A percentile compares a stretch with the other conserved stretches of the same genome.
Evolutionary conservation across 2,797 vertebrate species (phyloP).

Genomic region (Synanceia verrucosa): DNA sequence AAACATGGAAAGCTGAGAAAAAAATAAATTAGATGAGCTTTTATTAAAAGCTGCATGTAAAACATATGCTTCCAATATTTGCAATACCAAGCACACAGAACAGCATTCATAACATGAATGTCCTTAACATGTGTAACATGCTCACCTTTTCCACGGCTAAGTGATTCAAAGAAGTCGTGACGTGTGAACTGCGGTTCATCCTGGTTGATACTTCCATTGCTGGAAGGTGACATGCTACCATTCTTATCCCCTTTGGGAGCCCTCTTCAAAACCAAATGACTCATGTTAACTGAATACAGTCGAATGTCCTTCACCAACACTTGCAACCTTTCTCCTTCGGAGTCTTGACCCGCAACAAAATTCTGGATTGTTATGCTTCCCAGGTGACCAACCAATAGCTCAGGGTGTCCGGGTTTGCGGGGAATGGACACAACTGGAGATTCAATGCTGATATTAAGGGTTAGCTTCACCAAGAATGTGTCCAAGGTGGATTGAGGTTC

Average conservation of each 20-base stretch:
- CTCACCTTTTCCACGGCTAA: conserved; percentile 92
- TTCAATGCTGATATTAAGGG: conserved; percentile 93
- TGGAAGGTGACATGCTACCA: conserved; percentile 57
- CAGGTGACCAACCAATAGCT: conserved; percentile 93
- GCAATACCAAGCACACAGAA: neutral
- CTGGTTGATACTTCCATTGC: conserved; percentile 67
- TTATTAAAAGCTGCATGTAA: neutral
- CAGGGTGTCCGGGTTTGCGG: conserved; percentile 92
- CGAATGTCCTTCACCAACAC: conserved; percentile 96
- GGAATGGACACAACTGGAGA: conserved; percentile 96
- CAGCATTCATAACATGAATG: neutral
- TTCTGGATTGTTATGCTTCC: conserved; percentile 96
- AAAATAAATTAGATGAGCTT: conserved; percentile 11
- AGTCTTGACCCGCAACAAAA: conserved; percentile 87
- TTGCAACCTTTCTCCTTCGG: conserved; percentile 88
- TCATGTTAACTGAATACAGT: conserved; percentile 93
- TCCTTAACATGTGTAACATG: neutral
- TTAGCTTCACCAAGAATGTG: conserved; percentile 90
- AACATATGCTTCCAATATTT: neutral
- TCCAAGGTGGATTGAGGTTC: conserved; percentile 74
- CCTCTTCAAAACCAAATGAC: conserved; percentile 82
- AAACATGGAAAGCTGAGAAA: conserved; percentile 92
- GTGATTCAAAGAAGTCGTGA: conserved; percentile 94
- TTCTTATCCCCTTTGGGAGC: conserved; percentile 44
- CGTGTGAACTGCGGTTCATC: conserved; percentile 93